Evolutionary conservation across 2,113 vertebrate species (phyloP), one percentile per base, ranked within the genome.

Genomic region (Ictidomys tridecemlineatus): DNA sequence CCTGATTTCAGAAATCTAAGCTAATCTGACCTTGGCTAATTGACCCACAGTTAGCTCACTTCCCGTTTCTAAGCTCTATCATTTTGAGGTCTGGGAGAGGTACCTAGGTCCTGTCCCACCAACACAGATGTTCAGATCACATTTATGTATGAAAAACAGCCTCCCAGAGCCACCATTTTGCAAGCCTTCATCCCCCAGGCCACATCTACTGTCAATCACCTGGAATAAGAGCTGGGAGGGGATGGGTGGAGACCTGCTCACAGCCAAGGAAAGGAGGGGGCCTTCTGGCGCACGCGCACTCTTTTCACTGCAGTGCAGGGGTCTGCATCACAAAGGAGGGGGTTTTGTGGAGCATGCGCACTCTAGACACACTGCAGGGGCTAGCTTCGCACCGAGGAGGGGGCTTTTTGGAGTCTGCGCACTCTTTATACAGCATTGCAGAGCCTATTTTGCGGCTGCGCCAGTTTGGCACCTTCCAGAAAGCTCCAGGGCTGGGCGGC

Each of bases 391-490:
- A 17, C 56, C 45, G 37, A 78, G 91, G 93, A 96, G 82, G 91
- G 95, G 97, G 88, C 93, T 96, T 95, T 13, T 1, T 17, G 32
- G 94, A 93, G 93, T 91, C 74, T 97, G 97, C 94, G 97, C 91
- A 78, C 32, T 65, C 18, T 12, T n/a, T 22, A 14, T 76, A 28
- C 87, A 78, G 97, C 97, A 97, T 86, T 97, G 97, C 97, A 51
- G 96, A 32, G 14, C 4, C 8, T 32, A 24, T 18, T 95, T 28
- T 96, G 94, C 78, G 95, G 56, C 97, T 97, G 97, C 96, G 96
- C 97, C 20, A 9, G 53, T 78, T 72, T 96, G 93, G 88, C 85
- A 94, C 72, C 88, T 98, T 98, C 97, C 86, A 97, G 96, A 98
- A 98, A 73, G 88, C 93, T 87, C 80, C 5, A 97, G 72, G 93